Base-by-base conservation (phyloP, 2,888 invertebrate genomes). In the Ochropleura leucogaster region DNA sequence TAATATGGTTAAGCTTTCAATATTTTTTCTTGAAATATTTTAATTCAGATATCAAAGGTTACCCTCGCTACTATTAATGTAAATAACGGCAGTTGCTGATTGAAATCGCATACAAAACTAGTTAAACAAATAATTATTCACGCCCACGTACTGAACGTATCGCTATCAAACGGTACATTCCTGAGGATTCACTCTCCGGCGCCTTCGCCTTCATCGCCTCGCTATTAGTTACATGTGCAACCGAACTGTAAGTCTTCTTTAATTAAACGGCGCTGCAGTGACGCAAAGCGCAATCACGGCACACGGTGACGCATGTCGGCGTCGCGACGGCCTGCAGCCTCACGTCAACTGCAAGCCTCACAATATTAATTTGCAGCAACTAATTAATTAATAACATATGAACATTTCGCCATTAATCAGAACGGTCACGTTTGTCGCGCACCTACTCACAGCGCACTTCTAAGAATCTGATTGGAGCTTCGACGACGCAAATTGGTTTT, bases 351-450 rank as follows among this genome's bases (percentile, higher is more conserved):
- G 94, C 96, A 96, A 93, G 91, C 92, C 92, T 90, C 89, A 91
- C 93, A 90, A 92, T 94, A 95, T 95, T 96, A 95, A 95, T 95
- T 94, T 93, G 89, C 88, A 90, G 84, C 74, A 72, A 90, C 91
- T 93, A 94, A 95, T 95, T 96, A 96, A 95, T 95, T 93, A 94
- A 94, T 93, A 93, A 94, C 92, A 92, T 92, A 88, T 91, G 91
- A 93, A 89, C 91, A 90, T 88, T 90, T 86, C 86, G 86, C 91
- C 87, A 94, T 95, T 95, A 95, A 94, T 95, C 94, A 94, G 86
- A 87, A 86, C 88, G 90, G 91, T 90, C 92, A 92, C 89, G 90
- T 90, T 89, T 68, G 70, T 70, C 64, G 71, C 74, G 71, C 78
- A 72, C 60, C 78, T 84, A 83, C 74, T 77, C 66, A 63, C 55